These are phyloP conservation scores for Petrocephalus zakoni DNA, from an alignment of 2,113 vertebrate genomes.

Conservation along the genomic window DNA sequence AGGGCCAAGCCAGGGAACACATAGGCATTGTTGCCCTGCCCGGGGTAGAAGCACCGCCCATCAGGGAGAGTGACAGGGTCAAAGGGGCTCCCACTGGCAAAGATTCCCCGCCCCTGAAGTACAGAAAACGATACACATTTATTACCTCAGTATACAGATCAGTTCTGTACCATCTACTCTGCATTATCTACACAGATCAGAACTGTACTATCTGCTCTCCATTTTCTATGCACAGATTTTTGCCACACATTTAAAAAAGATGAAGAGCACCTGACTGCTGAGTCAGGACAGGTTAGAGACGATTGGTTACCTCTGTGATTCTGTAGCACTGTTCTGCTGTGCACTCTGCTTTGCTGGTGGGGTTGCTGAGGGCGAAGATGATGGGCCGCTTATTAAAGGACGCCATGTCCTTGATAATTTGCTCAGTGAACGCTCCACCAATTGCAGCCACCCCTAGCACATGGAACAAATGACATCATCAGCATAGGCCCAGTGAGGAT, in stretches of 20 bases:
- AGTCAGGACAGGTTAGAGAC: not conserved
- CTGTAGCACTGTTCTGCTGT: slow-evolving; percentile 91
- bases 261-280: not conserved
- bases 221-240: not conserved
- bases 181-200: not conserved
- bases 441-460: slow-evolving; percentile 83
- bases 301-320: slow-evolving; percentile 5
- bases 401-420: slow-evolving; percentile 88
- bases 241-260: not conserved
- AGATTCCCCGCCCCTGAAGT: slow-evolving; percentile 79
- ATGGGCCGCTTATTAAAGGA: slow-evolving; percentile 80
- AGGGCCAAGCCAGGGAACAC: slow-evolving; percentile 92
- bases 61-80: slow-evolving; percentile 78
- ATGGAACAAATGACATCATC: slow-evolving; percentile 19
- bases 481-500: not conserved
- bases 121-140: not conserved
- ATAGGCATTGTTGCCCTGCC: slow-evolving; percentile 96
- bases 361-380: slow-evolving; percentile 96
- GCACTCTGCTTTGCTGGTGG: slow-evolving; percentile 96
- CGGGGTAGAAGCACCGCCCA: slow-evolving; percentile 76
- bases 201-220: not conserved
- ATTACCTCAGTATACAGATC: not conserved
- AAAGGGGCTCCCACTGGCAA: slow-evolving; percentile 97
- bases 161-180: not conserved
- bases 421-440: slow-evolving; percentile 80